Percentiles rank a stretch among this genome's conserved stretches.
Conservation (phyloP, 2,113 vertebrate species). For the Lanius collurio region DNA sequence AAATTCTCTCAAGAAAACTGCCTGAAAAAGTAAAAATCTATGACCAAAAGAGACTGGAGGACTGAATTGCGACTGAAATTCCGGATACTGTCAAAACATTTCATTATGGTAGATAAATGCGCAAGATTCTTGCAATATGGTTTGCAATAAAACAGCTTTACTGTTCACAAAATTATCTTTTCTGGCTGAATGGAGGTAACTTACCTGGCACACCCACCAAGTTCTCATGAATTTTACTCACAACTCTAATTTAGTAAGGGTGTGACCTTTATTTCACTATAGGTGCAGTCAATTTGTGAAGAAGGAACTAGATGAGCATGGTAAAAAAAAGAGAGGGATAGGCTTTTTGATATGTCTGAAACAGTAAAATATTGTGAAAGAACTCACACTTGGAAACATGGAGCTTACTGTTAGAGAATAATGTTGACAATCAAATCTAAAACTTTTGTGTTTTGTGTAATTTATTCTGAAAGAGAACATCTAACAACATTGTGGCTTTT, state of each 20-base stretch:
- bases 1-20: not conserved
- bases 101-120: not conserved
- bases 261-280: not conserved
- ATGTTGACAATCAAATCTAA: not conserved
- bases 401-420: not conserved
- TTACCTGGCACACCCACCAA: rapidly evolving
- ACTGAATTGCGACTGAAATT: not conserved
- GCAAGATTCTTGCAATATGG: not conserved
- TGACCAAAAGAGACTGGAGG: not conserved
- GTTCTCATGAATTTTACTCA: not conserved
- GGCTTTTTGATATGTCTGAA: not conserved
- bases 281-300: not conserved
- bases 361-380: not conserved
- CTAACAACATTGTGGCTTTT: not conserved
- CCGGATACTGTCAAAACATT: not conserved
- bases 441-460: not conserved
- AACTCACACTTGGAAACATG: not conserved
- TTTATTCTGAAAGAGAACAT: not conserved
- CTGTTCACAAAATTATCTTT: not conserved
- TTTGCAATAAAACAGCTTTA: not conserved
- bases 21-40: not conserved
- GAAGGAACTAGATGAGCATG: not conserved
- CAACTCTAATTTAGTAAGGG: not conserved
- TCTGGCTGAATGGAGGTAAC: not conserved
- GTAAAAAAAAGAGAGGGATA: not conserved